phyloP scores from a whole-genome alignment of 2,888 invertebrate genomes.

The Schrankia costaestrigalis region DNA sequence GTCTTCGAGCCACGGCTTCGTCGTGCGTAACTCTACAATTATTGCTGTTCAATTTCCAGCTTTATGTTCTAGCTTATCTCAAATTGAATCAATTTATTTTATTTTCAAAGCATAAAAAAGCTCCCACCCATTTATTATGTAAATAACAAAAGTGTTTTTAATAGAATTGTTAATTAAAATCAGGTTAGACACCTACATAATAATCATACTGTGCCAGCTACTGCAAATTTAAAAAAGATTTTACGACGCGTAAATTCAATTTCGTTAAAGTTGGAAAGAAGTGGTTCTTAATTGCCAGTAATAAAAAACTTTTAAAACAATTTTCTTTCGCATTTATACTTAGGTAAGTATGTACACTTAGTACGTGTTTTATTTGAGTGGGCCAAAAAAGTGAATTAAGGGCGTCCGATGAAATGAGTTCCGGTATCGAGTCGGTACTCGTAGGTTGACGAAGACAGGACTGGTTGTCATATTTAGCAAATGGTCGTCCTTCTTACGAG shows the following conservation, averaged over 20 bases:
- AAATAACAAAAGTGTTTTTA: no score
- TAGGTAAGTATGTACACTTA: no score
- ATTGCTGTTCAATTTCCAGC: conserved; percentile 28
- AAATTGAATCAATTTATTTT: conserved; percentile 18
- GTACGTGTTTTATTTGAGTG: no score
- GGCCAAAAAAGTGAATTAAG: conserved; percentile 11
- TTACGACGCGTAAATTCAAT: not conserved
- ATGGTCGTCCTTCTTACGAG: conserved; percentile 44
- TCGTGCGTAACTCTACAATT: conserved; percentile 36
- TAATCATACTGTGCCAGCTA: no score
- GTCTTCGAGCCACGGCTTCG: conserved; percentile 40
- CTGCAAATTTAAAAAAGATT: no score
- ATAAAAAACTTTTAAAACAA: conserved; percentile 3
- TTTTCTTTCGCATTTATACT: no score
- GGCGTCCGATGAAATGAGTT: conserved; percentile 15
- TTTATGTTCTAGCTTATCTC: conserved; percentile 27
- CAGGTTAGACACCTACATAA: no score
- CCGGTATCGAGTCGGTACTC: conserved; percentile 20
- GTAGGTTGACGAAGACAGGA: conserved; percentile 31
- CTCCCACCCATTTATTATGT: no score
- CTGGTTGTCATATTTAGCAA: conserved; percentile 24
- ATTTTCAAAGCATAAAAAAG: no score
- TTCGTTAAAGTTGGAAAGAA: conserved; percentile 4
- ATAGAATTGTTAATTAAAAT: no score
- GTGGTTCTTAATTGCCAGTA: conserved; percentile 3